A percentile compares a stretch with the other conserved stretches of the same genome.
phyloP scores from a whole-genome alignment of 2,888 invertebrate genomes.

The Plagodis pulveraria region DNA sequence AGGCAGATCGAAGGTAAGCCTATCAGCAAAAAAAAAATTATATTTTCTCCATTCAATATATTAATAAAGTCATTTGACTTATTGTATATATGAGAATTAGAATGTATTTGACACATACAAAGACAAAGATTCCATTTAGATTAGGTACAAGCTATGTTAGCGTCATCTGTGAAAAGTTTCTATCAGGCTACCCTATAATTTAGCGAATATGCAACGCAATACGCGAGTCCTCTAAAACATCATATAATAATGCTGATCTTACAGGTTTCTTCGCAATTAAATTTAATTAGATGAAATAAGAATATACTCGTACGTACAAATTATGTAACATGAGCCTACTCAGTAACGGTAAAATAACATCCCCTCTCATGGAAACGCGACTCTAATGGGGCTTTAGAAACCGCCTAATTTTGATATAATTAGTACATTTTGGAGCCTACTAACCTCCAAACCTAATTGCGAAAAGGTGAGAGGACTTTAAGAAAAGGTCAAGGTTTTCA shows the following conservation, averaged over 20 bases:
- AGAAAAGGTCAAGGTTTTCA: conserved; percentile 20
- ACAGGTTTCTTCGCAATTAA: not conserved
- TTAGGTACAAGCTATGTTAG: no score
- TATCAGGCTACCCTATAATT: no score
- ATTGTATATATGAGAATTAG: no score
- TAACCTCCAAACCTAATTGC: conserved; percentile 24
- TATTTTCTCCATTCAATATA: no score
- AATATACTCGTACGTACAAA: conserved; percentile 1
- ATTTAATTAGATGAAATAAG: not conserved
- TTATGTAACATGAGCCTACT: conserved; percentile 6
- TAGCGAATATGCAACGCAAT: no score
- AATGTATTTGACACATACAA: no score
- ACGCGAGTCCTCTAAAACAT: no score
- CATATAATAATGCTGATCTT: not conserved
- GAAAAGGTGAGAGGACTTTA: conserved; percentile 22
- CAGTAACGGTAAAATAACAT: conserved; percentile 9
- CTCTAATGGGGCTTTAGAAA: conserved; percentile 19
- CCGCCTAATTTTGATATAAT: conserved; percentile 20
- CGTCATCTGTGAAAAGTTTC: no score
- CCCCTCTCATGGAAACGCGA: conserved; percentile 9
- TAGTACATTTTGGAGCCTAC: conserved; percentile 21
- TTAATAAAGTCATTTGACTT: no score
- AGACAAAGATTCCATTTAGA: no score
- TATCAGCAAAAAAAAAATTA: no score
- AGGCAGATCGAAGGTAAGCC: no score